Evolutionary conservation across 92 coral and sea anemone genomes (phyloP), one percentile per base, ranked within the genome.

Genomic region (Anthopleura xanthogrammica): DNA sequence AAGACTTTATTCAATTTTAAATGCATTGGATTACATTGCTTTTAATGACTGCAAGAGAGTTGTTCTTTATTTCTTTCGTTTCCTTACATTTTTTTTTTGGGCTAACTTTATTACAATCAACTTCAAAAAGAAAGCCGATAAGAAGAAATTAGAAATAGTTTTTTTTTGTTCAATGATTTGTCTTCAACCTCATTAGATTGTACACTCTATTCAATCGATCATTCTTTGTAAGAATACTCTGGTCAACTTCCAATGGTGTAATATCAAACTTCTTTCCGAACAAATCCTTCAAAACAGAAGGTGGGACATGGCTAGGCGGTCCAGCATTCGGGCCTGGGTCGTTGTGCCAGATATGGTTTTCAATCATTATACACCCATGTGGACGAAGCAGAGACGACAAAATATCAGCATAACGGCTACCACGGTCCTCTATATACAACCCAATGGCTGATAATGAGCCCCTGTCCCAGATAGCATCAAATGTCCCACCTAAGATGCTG

Each of bases 401-500:
- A 19, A 80, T n/a, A 13, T 82, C 77, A 36, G 88, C 90, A 77
- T 93, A 93, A 16, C 92, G 86, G 60, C 55, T 76, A 36, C 91
- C 94, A 50, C 88, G 85, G 46, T 77, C 75, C 0, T 82, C 87
- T 12, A 54, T 58, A 57, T 86, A 80, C 16, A 87, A 89, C 19
- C 85, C 88, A 62, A 93, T 81, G 12, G 97, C 91, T 52, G 86
- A 71, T 52, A 93, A 24, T 6, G 94, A 86, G 3, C 88, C 91
- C 60, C 97, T 77, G 50, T 89, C 97, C 97, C 97, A 93, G 2
- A 93, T 76, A 0, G 89, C 97, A 57, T 93, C 92, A 85, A 93
- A 86, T 29, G 58, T 40, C 2, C 89, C 93, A n/a, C 90, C 92
- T 3, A 82, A 40, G 29, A 84, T 73, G 39, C 73, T 87, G n/a